phyloP scores from a whole-genome alignment of 2,113 vertebrate genomes.

The Monarcha castaneiventris region DNA sequence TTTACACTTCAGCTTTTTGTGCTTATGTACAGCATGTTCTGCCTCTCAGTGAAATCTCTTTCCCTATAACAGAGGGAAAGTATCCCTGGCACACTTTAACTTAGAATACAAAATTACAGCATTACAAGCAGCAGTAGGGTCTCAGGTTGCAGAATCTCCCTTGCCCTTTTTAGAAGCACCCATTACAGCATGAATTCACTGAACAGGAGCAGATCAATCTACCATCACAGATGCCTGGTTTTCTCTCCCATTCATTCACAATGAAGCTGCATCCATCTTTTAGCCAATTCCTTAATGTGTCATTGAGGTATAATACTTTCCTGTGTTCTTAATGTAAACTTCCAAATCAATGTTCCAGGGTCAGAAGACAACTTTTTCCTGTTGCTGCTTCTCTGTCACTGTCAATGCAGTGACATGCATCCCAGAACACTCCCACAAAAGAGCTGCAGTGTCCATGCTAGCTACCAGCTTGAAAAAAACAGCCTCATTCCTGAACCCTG shows the following conservation, averaged over 20 bases:
- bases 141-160: background rate
- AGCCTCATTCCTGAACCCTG: background rate
- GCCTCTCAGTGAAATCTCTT: background rate
- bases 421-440: background rate
- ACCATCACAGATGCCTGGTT: background rate
- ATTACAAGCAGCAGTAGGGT: background rate
- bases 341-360: background rate
- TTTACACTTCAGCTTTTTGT: constrained; percentile 43
- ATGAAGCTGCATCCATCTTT: background rate
- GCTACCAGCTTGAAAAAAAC: background rate
- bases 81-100: background rate
- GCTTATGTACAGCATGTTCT: constrained; percentile 17
- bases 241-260: background rate
- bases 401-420: background rate
- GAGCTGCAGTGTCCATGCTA: background rate
- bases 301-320: background rate
- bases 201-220: background rate
- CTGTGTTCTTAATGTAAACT: background rate
- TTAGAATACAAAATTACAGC: background rate
- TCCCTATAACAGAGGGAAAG: background rate
- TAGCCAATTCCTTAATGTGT: background rate
- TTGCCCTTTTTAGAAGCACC: background rate
- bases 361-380: background rate
- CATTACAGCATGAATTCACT: background rate
- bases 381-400: background rate